A percentile compares a stretch with the other conserved stretches of the same genome.
Conservation (phyloP, 2,888 invertebrate genomes). For the Entomobrya proxima region DNA sequence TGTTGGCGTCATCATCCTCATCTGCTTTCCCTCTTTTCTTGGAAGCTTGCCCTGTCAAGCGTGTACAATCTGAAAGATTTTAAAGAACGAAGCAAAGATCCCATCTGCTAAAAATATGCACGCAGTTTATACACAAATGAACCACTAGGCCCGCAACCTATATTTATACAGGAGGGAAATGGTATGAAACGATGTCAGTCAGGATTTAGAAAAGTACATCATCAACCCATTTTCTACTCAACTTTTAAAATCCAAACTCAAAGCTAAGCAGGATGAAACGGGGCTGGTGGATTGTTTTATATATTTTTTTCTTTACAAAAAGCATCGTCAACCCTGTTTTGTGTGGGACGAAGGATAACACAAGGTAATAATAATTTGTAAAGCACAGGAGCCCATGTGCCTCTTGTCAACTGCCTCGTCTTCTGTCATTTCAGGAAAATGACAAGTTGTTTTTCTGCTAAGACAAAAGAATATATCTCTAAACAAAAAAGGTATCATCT, state of each 20-base stretch:
- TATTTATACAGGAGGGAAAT: not conserved
- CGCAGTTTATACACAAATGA: too few species aligned
- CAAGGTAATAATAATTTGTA: not conserved
- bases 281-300: not conserved
- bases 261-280: too few species aligned
- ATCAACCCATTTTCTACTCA: not conserved
- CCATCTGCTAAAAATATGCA: not conserved
- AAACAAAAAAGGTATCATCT: not conserved
- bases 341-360: not conserved
- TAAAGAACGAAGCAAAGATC: not conserved
- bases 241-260: not conserved
- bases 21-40: not conserved
- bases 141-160: not conserved
- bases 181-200: not conserved
- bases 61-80: constrained; percentile 5
- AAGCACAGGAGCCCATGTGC: not conserved
- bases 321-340: not conserved
- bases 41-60: constrained; percentile 49
- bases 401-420: not conserved
- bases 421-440: constrained; percentile 13
- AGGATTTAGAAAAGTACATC: not conserved
- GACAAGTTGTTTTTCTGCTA: constrained; percentile 7
- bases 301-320: not conserved
- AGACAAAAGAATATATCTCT: too few species aligned
- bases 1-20: not conserved